Evolutionary conservation across 2,797 vertebrate species (phyloP), one percentile per base, ranked within the genome.

Genomic region (Lophotriccus pileatus): DNA sequence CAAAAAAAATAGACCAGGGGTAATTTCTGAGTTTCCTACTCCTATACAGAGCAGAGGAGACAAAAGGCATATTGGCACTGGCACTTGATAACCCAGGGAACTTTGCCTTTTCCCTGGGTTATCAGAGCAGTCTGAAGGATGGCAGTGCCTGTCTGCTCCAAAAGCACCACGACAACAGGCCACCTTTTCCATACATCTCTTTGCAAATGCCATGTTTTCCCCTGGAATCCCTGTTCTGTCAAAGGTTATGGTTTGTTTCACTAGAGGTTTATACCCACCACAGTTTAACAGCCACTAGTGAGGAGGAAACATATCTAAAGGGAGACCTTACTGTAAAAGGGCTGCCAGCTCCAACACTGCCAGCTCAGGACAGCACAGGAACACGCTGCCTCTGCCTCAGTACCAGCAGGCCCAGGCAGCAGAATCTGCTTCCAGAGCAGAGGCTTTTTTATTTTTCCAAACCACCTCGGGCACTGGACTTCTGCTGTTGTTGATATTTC

Each of bases 1-100:
- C 32, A 82, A 56, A 56, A 89, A 60, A 37, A 3, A 30, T 0
- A 68, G 34, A 22, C 5, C 0, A 1, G 4, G 37, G 9, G 5
- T 23, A 32, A 39, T 53, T 62, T 60, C 43, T 39, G 46, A 8
- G 14, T 52, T 28, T 69, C 12, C 41, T 58, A 34, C 37, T 74
- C 47, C 60, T 50, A 63, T 0, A 52, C 14, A 90, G 36, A 74
- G 60, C 27, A 84, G 36, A 72, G 67, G 5, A 72, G 63, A 67
- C 79, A 64, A 75, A 84, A 87, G 23, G 21, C 27, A 21, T 20
- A 49, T 1, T 39, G 50, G 56, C 24, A 50, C 32, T n/a, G n/a
- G n/a, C n/a, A 37, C 37, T 37, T 37, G 37, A 12, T 37, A 37
- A 37, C 37, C 12, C n/a, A n/a, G 11, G 22, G 19, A 89, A 72